Evolutionary conservation across 1,140 invertebrate species (phyloP), one percentile per base, ranked within the genome.

Genomic region (Drosophila ficusphila): DNA sequence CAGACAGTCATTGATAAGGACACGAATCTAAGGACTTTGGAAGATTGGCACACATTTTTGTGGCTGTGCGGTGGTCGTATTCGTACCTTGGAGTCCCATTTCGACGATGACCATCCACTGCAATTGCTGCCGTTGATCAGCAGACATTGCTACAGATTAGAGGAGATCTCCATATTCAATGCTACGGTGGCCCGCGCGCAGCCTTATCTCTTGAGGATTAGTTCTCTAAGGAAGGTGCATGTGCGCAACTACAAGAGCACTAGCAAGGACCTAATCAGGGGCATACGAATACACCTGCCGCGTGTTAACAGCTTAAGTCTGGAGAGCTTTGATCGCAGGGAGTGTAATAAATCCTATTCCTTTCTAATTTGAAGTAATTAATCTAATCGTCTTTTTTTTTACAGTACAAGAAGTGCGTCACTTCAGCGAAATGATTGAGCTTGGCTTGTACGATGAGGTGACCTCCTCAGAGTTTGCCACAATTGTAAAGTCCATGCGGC

Each of bases 211-310:
- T 25, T 86, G 7, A 36, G 48, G 5, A 38, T 86, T 23, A 39
- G 42, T 1, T 62, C 82, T 2, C 33, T 86, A 5, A 18, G 18
- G 11, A 76, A 69, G 41, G 68, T 86, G 11, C 62, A 86, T 19
- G 64, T 86, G 6, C 68, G 82, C 2, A 86, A 86, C 29, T 86
- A 86, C 38, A 86, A 86, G 14, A 74, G 76, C 54, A 86, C 81
- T 4, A 86, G 81, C 42, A 69, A 62, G 16, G 82, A 86, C 46
- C 57, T 86, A 5, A 65, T 86, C 4, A 67, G 38, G 11, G 58
- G 51, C 0, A 81, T 86, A 27, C 41, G 57, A 5, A 29, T 56
- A 4, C 58, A 78, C 14, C 42, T 86, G 51, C 81, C 81, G 12
- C 46, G 44, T 12, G 76, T 86, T 7, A 79, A 33, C 33, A 46